Evolutionary conservation across 2,888 invertebrate species (phyloP), one percentile per base, ranked within the genome.

Genomic region (Ochropleura plecta): DNA sequence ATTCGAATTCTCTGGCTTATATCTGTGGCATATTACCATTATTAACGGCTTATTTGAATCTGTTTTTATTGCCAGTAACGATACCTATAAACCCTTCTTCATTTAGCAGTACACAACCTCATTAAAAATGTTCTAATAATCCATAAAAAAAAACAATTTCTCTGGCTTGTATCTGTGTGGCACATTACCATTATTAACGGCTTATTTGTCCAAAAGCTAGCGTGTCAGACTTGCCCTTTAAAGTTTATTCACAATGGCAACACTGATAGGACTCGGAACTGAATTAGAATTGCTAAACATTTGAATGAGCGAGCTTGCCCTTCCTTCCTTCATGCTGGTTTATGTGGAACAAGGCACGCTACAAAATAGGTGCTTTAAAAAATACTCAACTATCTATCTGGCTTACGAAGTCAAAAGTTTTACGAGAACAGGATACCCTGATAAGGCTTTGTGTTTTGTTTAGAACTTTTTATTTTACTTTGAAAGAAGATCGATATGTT

Each of bases 261-360:
- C 86, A 86, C 85, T 89, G 90, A 88, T 87, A 85, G 86, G 86
- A 82, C 79, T 78, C 85, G 84, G 85, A 82, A 86, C 86, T 74
- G 85, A 87, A 93, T 93, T 93, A 92, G 93, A 91, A 92, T 93
- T 92, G 91, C 92, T 91, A 92, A 91, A 88, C 86, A 89, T 86
- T 72, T 85, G 83, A 89, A 89, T 88, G 84, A 86, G 86, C 83
- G 85, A 87, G 86, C 85, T 87, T 86, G 87, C 89, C 90, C 90
- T 88, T 89, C 84, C 81, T 77, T 88, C 76, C 85, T 84, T 84
- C 60, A 49, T 73, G 80, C 68, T 76, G 78, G 77, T 87, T 79
- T 87, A 84, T 79, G 81, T 83, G 70, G 72, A 79, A 70, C 68
- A 76, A 71, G 73, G 81, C 85, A 87, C 83, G 84, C 85, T 79